Evolutionary conservation across 2,888 invertebrate genomes (phyloP), one percentile per base, ranked within the genome.

Genomic region (Drosophila peninsularis): DNA sequence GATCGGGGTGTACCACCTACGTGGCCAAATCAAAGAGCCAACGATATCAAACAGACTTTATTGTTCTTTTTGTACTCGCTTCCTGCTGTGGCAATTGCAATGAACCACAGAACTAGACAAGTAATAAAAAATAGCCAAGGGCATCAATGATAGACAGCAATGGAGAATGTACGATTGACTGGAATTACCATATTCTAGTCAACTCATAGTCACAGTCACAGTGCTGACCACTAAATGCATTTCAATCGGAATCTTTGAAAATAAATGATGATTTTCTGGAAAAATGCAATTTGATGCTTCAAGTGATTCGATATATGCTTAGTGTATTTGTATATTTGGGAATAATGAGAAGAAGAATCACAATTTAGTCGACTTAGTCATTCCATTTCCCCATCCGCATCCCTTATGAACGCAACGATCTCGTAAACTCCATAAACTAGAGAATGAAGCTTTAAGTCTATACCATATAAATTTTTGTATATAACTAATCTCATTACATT

Each of bases 151-250:
- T 50, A 24, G 24, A 55, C 21, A 36, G 27, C 36, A 14, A 32
- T 2, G 34, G 9, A 47, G 7, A n/a, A 6, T 42, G 30, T 17
- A 24, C 65, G 36, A 42, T 66, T n/a, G 44, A 65, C 34, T 41
- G 52, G 62, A 79, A 86, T 87, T 84, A 84, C 89, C 83, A 86
- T 79, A 81, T 86, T 90, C 82, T 57, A 81, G 79, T 78, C 86
- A 82, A 83, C 84, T 88, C 75, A 78, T 71, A 80, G 81, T 79
- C 75, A 78, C 69, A 79, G 75, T 71, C 84, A 71, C 73, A 80
- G 69, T 81, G 62, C 76, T 75, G 73, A 78, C 68, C 71, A 71
- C 74, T 67, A 61, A 66, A 78, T 65, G 75, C 68, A 75, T 69
- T 79, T 86, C 82, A 81, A 88, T 88, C 79, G 81, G 80, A 80